Evolutionary conservation across 2,113 vertebrate species (phyloP), one percentile per base, ranked within the genome.

Genomic region (Gasterosteus aculeatus): DNA sequence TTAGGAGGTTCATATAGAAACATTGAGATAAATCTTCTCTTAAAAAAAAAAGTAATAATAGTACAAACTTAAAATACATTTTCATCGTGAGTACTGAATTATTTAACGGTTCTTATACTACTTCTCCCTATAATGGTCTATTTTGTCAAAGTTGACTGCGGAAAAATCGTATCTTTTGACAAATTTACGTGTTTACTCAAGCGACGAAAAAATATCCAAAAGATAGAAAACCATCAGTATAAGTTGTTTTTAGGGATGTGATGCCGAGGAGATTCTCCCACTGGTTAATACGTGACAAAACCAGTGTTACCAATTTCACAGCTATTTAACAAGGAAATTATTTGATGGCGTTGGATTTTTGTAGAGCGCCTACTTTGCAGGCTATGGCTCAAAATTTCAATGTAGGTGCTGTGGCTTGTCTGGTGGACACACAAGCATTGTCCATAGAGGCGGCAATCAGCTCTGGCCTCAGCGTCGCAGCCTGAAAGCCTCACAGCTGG

Each of bases 1-100:
- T 82, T 85, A 68, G 77, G 53, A 68, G 47, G 11, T 59, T 78
- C 83, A 65, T 64, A 74, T 65, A 56, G 62, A 75, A 85, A 87
- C 29, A 46, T 14, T 57, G 68, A 76, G 61, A 81, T 64, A 80
- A 80, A 83, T 75, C 38, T 56, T 26, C 41, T 64, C 69, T 70
- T 84, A 68, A 66, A 80, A 86, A 61, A 61, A 64, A 63, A 78
- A 70, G 66, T 51, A 56, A 77, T 71, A 79, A 82, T 54, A 57
- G 26, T 35, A 41, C 31, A 44, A 29, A 47, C 64, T 73, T 69
- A 49, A 61, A 78, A 78, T 54, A 29, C 63, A 83, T 31, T 70
- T 58, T 65, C 44, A 65, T 57, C 60, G 68, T 88, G 31, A 31
- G 54, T 33, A 61, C 29, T 78, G 62, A 75, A 75, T 66, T 73